Evolutionary conservation across 2,113 vertebrate genomes (phyloP).

Genomic region (Notiomystis cincta): DNA sequence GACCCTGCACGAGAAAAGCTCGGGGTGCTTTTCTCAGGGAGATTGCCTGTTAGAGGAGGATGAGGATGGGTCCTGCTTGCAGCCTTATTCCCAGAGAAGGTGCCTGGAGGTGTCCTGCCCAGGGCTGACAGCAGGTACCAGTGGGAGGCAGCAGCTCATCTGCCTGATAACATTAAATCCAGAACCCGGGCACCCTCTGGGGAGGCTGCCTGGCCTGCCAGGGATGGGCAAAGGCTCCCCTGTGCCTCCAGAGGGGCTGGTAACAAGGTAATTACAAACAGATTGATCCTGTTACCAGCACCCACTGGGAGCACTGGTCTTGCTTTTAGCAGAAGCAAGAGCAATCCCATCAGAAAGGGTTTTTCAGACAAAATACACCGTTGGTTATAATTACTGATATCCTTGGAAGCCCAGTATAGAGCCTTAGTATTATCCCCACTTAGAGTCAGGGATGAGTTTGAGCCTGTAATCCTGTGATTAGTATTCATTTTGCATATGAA

Average conservation of each 20-base stretch:
- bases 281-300: neutral
- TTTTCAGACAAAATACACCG: neutral
- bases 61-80: neutral
- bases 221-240: neutral
- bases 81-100: neutral
- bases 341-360: neutral
- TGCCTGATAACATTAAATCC: neutral
- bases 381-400: neutral
- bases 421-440: neutral
- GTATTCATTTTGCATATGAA: constrained; percentile 35
- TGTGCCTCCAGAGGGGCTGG: neutral
- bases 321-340: neutral
- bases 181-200: neutral
- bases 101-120: neutral
- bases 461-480: constrained; percentile 32
- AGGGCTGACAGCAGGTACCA: neutral
- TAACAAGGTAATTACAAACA: neutral
- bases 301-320: neutral
- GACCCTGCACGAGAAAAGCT: neutral
- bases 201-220: neutral
- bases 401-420: neutral
- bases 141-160: neutral
- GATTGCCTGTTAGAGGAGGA: neutral
- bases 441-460: constrained; percentile 12
- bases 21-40: neutral